Base-by-base conservation (phyloP, 2,797 vertebrate genomes). In the Microctenopoma stevenorrisi region DNA sequence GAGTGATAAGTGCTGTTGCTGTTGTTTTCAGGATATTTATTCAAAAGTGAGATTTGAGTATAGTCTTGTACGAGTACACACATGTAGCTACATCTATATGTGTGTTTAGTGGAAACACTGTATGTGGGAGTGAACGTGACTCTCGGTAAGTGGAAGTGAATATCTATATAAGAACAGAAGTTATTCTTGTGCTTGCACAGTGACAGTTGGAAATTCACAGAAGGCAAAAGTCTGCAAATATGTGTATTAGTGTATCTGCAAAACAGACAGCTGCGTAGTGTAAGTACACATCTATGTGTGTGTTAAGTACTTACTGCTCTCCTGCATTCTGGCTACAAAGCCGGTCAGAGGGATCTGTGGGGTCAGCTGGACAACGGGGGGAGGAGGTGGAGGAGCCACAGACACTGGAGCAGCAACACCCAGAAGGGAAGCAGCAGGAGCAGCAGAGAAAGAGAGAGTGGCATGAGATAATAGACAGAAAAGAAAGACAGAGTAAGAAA, bases 271-370 rank as follows among this genome's bases (percentile, higher is more conserved):
- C 3, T 48, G 28, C 0, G 1, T 53, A 14, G 4, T 42, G 42
- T 50, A 33, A 43, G 15, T 44, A 25, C 14, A 55, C 7, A 55
- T 48, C 38, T 71, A 16, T 42, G 47, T 44, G 52, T 57, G 47
- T n/a, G 26, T 48, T 46, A 53, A 81, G 81, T 92, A 98, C 98
- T 99, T 96, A 99, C 98, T 99, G 96, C 98, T 99, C 95, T 99
- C 97, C 94, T 99, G 98, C 95, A 99, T 97, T 94, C 98, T 96
- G 95, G 98, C 97, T 94, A 98, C 98, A 95, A 99, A 99, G 94
- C 97, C 98, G 92, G 97, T 99, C 93, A 99, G 96, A 92, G 97
- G 97, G 93, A 99, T 99, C 96, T 99, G 98, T 93, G 98, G 97
- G 92, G 97, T 99, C 94, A 99, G 96, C 91, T 99, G 98, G 89